Evolutionary conservation across 2,113 vertebrate species (phyloP).

Genomic region (Urocynchramus pylzowi): DNA sequence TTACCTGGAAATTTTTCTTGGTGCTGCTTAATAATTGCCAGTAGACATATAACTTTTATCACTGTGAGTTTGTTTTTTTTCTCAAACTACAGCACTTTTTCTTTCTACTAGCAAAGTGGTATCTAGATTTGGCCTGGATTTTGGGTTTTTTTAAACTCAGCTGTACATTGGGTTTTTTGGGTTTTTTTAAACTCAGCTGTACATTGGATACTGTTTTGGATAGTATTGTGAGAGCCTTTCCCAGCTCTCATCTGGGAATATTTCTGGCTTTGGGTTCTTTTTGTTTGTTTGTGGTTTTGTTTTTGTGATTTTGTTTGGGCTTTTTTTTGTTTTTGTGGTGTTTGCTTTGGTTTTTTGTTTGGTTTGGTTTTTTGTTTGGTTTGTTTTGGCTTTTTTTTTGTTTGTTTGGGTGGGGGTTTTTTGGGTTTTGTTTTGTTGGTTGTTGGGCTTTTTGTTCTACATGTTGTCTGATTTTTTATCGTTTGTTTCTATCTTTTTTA

Average conservation of each 20-base stretch:
- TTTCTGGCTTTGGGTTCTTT: neutral
- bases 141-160: neutral
- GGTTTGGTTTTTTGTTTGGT: neutral
- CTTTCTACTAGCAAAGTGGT: neutral
- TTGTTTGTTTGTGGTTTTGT: neutral
- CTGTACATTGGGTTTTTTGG: neutral
- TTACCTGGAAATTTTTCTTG: neutral
- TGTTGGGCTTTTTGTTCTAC: neutral
- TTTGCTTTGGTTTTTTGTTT: neutral
- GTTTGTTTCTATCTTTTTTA: neutral
- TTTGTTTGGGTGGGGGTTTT: neutral
- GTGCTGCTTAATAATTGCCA: neutral
- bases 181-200: neutral
- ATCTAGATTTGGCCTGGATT: neutral
- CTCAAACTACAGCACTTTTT: neutral
- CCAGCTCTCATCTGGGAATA: neutral
- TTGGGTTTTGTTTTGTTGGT: neutral
- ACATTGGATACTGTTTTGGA: neutral
- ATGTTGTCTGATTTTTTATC: neutral
- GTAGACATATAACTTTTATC: neutral
- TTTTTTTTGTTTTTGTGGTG: neutral
- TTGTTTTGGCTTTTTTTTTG: neutral
- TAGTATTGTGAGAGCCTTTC: neutral
- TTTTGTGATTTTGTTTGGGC: neutral
- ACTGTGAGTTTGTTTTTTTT: neutral